Evolutionary conservation across 2,888 invertebrate species (phyloP), one percentile per base, ranked within the genome.

Genomic region (Drosophila stalkeri): DNA sequence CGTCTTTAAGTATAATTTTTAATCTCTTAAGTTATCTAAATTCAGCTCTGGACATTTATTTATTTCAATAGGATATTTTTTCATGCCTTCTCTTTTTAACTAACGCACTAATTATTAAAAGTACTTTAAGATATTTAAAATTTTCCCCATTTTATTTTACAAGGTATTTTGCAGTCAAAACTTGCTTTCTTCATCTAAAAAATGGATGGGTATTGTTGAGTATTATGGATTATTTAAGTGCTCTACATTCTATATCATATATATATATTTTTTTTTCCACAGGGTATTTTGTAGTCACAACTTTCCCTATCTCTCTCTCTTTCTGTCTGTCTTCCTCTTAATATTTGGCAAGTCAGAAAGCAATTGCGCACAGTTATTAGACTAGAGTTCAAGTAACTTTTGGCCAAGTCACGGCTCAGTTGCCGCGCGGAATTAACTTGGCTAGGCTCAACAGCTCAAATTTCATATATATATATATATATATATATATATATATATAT

Each of bases 341-440:
- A 27, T 49, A 23, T 57, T 74, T 72, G 70, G 80, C 81, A 72
- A 78, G 81, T 82, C 85, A 88, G 49, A 74, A 63, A 64, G 60
- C 78, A 87, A 85, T 85, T 87, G 75, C 62, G 52, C 66, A 68
- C 75, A 51, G 64, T 63, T 79, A 72, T 80, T 74, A 86, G 77
- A 37, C 72, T 14, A 20, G 44, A 67, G 88, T 87, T 89, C 81
- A 89, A 75, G 71, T 70, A 71, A 85, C 78, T 85, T 86, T 85
- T 78, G 82, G 81, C 87, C 78, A 75, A 52, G 71, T 89, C 88
- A 85, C 65, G 78, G 86, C 80, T 85, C 82, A 82, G 90, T 82
- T 87, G 82, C 77, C 85, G 71, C 23, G 84, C 41, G 65, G 31
- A 39, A 49, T 33, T 49, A 23, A 60, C 43, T 20, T 61, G 56